A percentile compares a stretch with the other conserved stretches of the same genome.
These are phyloP conservation scores for Philypnodon macrostomus DNA, from an alignment of 2,797 vertebrate genomes.

Conservation along the genomic window DNA sequence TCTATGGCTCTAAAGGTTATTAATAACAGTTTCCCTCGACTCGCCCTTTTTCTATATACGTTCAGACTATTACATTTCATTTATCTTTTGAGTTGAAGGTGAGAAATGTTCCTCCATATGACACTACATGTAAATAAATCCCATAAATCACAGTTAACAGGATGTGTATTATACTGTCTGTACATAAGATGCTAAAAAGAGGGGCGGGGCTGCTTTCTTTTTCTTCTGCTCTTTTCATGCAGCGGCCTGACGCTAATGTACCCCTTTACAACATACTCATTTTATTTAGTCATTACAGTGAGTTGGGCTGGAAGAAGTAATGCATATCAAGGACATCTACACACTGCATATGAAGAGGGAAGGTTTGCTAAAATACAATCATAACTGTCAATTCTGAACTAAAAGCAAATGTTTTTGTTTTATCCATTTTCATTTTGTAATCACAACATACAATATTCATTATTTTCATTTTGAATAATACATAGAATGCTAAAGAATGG, in stretches of 20 bases:
- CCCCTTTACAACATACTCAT: conserved; percentile 11
- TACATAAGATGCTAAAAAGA: conserved; percentile 47
- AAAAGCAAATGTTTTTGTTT: no score
- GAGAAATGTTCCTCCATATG: conserved; percentile 30
- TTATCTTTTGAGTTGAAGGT: conserved; percentile 37
- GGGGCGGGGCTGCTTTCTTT: conserved; percentile 22
- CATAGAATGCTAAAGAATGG: no score
- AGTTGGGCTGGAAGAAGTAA: conserved; percentile 23
- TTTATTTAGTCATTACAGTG: conserved; percentile 33
- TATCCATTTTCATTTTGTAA: no score
- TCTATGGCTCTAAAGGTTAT: no score
- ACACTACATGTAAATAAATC: conserved; percentile 62
- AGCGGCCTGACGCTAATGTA: conserved; percentile 47
- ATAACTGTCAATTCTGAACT: no score
- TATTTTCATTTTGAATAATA: no score
- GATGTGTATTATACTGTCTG: conserved; percentile 65
- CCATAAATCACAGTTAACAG: conserved; percentile 51
- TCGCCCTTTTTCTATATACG: conserved; percentile 49
- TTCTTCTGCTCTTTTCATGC: conserved; percentile 33
- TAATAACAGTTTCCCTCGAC: conserved; percentile 37
- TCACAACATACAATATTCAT: no score
- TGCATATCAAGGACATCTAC: conserved; percentile 28
- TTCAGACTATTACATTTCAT: conserved; percentile 44
- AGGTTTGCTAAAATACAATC: no score
- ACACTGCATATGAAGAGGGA: conserved; percentile 1